Evolutionary conservation across 2,113 vertebrate genomes (phyloP).

Genomic region (Paracanthobrama guichenoti): DNA sequence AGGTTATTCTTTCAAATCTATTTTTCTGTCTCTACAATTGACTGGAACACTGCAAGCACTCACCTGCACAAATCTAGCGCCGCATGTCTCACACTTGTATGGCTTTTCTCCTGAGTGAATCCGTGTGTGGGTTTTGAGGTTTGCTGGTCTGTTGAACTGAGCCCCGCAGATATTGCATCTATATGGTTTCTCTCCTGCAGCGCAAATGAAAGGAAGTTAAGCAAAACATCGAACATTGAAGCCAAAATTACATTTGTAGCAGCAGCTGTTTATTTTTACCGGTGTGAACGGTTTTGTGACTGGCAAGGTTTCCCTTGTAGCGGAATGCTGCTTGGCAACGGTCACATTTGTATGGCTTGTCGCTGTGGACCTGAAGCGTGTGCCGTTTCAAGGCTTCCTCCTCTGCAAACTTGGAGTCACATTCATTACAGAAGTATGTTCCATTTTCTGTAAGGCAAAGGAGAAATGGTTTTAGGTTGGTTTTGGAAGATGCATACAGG

Average conservation of each 20-base stretch:
- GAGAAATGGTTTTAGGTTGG: slow-evolving; percentile 26
- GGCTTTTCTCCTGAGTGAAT: slow-evolving; percentile 99
- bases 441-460: slow-evolving; percentile 83
- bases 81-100: slow-evolving; percentile 97
- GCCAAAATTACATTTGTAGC: not conserved
- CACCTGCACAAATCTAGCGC: slow-evolving; percentile 90
- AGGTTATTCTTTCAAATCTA: not conserved
- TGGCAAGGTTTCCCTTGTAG: slow-evolving; percentile 99
- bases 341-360: slow-evolving; percentile 99
- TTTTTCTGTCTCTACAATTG: not conserved
- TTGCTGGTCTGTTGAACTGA: slow-evolving; percentile 97
- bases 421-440: slow-evolving; percentile 96
- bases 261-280: slow-evolving; percentile 70
- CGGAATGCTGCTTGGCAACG: slow-evolving; percentile 98
- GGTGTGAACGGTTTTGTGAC: slow-evolving; percentile 98
- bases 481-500: not conserved
- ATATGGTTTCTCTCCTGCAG: slow-evolving; percentile 94
- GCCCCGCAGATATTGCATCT: slow-evolving; percentile 98
- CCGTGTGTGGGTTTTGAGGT: slow-evolving; percentile 98
- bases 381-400: slow-evolving; percentile 96
- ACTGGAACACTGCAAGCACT: not conserved
- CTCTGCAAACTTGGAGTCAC: slow-evolving; percentile 92
- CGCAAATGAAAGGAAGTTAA: not conserved
- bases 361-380: slow-evolving; percentile 93
- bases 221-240: not conserved